Base-by-base conservation (phyloP, 2,888 invertebrate genomes). In the Hypomecis punctinalis region DNA sequence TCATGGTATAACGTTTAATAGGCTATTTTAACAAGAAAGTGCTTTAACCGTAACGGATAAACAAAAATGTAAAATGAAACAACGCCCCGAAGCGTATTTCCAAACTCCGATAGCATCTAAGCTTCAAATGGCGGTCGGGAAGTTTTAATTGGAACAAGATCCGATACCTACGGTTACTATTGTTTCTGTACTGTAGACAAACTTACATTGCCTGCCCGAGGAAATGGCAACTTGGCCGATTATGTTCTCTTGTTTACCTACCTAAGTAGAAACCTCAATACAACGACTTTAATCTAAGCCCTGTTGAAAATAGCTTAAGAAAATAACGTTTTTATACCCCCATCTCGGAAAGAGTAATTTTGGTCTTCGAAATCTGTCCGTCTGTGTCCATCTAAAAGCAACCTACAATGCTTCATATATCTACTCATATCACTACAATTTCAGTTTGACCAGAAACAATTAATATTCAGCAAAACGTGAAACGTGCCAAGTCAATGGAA, bases 61-160 rank as follows among this genome's bases (percentile, higher is more conserved):
- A 13, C 43, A 56, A 56, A 48, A 56, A 56, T 56, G 23, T 36
- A 23, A 47, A 47, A 39, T 47, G 37, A 54, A 39, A 42, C 39
- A 39, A 46, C 33, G 39, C 10, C 57, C 40, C 7, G 39, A 40
- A 13, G 11, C 35, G 37, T 52, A 52, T 52, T 52, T 40, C 40
- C 52, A 53, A 58, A 36, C 48, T 58, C 47, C 8, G 61, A 62
- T 62, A 56, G 51, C 56, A 62, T 49, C 51, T 56, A 55, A 55
- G 40, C 48, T 61, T 49, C 8, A 58, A 57, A 54, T 48, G 47
- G 49, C 55, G 56, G 58, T 39, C 47, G 52, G 39, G n/a, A 69
- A 69, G 63, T 69, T 69, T 66, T 68, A 69, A 69, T 69, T 69
- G 68, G 66, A 66, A 66, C 66, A 47, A 61, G 63, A 66, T 62